Conservation (phyloP, 2,113 vertebrate genomes). For the Solea solea region DNA sequence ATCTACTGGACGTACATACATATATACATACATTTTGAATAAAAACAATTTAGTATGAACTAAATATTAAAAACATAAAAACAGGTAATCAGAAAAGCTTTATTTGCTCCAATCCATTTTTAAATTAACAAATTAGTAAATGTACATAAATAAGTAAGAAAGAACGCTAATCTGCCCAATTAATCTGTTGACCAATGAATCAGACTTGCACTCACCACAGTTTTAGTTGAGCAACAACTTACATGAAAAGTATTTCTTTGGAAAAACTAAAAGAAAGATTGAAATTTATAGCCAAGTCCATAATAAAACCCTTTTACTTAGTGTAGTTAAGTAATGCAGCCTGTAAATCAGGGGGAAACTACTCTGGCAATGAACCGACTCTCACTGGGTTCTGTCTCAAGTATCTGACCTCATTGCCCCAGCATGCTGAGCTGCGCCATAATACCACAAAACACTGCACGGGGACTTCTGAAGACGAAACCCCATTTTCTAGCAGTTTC, state of each 20-base stretch:
- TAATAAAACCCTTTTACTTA: conserved; percentile 20
- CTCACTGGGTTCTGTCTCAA: conserved; percentile 58
- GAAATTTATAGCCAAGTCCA: conserved; percentile 37
- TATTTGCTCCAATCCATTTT: too few relatives aligned
- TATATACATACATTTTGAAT: too few relatives aligned
- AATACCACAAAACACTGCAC: conserved; percentile 45
- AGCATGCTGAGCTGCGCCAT: conserved; percentile 46
- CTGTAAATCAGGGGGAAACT: conserved; percentile 59
- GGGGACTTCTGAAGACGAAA: conserved; percentile 33
- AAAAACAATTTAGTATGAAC: too few relatives aligned
- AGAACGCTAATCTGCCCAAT: too few relatives aligned
- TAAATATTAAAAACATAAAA: too few relatives aligned
- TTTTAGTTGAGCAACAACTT: not conserved
- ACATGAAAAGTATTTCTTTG: not conserved
- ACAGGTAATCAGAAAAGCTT: too few relatives aligned
- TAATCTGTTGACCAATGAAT: too few relatives aligned
- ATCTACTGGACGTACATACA: too few relatives aligned
- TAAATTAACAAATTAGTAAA: too few relatives aligned
- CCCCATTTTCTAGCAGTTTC: conserved; percentile 15
- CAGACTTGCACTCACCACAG: too few relatives aligned
- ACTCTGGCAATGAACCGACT: conserved; percentile 37
- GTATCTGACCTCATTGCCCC: conserved; percentile 68
- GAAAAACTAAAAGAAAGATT: conserved; percentile 5
- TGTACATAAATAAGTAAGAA: too few relatives aligned
- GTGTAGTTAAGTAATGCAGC: conserved; percentile 44